These are phyloP conservation scores for Steinernema hermaphroditum DNA, from an alignment of 2,888 invertebrate species.

Conservation along the genomic window DNA sequence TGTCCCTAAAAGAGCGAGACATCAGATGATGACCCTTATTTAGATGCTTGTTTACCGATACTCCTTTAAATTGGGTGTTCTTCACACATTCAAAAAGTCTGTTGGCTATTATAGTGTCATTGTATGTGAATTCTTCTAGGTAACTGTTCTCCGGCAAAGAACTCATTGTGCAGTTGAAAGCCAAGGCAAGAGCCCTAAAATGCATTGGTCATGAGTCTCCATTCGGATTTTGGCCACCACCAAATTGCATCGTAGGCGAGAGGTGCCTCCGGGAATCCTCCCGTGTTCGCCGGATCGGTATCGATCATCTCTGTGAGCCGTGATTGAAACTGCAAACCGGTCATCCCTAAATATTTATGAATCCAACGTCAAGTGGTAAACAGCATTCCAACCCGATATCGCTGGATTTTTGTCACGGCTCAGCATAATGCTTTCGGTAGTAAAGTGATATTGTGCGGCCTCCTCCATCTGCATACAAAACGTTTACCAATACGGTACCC, in stretches of 20 bases:
- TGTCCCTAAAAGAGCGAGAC: slow-evolving; percentile 85
- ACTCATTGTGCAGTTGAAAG: slow-evolving; percentile 94
- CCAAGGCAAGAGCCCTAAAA: slow-evolving; percentile 81
- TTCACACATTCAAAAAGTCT: slow-evolving; percentile 96
- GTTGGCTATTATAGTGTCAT: slow-evolving; percentile 88
- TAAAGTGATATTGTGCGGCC: slow-evolving; percentile 94
- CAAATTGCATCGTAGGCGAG: slow-evolving; percentile 98
- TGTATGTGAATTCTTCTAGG: slow-evolving; percentile 92
- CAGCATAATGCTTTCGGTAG: slow-evolving; percentile 98
- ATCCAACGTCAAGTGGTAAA: too few relatives aligned
- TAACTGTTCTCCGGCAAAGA: slow-evolving; percentile 80
- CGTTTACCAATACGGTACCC: neutral
- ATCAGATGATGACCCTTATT: too few relatives aligned
- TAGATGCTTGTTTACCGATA: slow-evolving; percentile 83
- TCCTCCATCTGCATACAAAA: slow-evolving; percentile 77
- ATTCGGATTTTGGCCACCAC: slow-evolving; percentile 67
- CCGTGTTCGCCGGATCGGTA: slow-evolving; percentile 82
- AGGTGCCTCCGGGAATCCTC: slow-evolving; percentile 82
- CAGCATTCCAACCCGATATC: slow-evolving; percentile 73
- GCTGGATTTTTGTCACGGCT: slow-evolving; percentile 88
- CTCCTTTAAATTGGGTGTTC: slow-evolving; percentile 94
- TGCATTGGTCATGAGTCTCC: neutral
- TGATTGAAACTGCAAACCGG: slow-evolving; percentile 76
- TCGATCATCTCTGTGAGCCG: slow-evolving; percentile 81
- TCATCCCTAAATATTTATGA: slow-evolving; percentile 43